These are phyloP conservation scores for Ferdinandea cuprea DNA, from an alignment of 2,888 invertebrate genomes.

Conservation along the genomic window DNA sequence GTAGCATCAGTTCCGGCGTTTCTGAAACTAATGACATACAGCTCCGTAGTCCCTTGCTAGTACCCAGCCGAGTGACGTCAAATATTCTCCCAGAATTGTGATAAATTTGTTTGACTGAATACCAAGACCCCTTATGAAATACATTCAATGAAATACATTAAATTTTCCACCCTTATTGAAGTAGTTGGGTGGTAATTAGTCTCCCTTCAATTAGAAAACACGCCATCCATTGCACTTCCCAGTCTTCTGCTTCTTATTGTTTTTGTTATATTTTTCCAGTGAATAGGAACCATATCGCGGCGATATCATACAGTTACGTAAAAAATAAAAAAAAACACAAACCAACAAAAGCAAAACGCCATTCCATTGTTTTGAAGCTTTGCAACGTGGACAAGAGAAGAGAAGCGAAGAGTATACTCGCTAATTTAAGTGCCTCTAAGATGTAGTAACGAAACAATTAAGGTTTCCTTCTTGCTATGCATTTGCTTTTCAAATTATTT, in stretches of 20 bases:
- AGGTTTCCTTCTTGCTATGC: constrained; percentile 37
- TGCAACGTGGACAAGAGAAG: not conserved
- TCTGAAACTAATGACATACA: too few relatives aligned
- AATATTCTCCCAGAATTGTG: too few relatives aligned
- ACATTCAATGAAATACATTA: too few relatives aligned
- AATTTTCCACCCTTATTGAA: not conserved
- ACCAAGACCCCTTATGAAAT: too few relatives aligned
- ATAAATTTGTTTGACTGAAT: too few relatives aligned
- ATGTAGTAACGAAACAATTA: constrained; percentile 70
- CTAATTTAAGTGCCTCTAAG: constrained; percentile 67
- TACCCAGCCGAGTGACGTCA: too few relatives aligned
- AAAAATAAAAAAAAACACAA: too few relatives aligned
- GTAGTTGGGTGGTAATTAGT: constrained; percentile 20
- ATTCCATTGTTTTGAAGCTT: constrained; percentile 40
- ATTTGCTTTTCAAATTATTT: constrained; percentile 70
- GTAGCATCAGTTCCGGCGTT: too few relatives aligned
- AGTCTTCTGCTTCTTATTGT: not conserved
- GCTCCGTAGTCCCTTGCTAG: too few relatives aligned
- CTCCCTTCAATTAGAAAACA: constrained; percentile 9
- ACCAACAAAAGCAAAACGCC: not conserved
- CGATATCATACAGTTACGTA: constrained; percentile 63
- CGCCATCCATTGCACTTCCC: constrained; percentile 23
- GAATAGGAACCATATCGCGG: constrained; percentile 65
- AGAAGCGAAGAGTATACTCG: constrained; percentile 4
- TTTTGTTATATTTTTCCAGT: constrained; percentile 14